A percentile compares a stretch with the other conserved stretches of the same genome.
These are phyloP conservation scores for Drosophila mimetica DNA, from an alignment of 2,888 invertebrate genomes.

Conservation along the genomic window DNA sequence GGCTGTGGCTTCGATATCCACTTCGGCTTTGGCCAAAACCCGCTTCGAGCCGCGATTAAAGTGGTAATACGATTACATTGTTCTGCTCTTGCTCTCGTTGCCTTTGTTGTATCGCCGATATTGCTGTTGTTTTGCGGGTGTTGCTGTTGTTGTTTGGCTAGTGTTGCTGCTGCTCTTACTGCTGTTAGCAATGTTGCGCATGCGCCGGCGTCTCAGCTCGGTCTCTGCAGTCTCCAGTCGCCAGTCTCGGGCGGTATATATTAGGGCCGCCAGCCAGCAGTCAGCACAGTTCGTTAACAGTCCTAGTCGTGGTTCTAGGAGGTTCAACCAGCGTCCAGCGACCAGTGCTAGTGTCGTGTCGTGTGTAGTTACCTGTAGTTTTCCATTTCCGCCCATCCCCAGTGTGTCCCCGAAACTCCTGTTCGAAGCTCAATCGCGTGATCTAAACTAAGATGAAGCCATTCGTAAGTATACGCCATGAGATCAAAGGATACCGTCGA, in stretches of 20 bases:
- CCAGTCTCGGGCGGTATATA: constrained; percentile 81
- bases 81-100: constrained; percentile 70
- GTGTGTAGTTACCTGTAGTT: constrained; percentile 62
- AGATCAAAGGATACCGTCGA: constrained; percentile 16
- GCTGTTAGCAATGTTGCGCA: constrained; percentile 46
- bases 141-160: constrained; percentile 17
- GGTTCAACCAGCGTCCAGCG: constrained; percentile 82
- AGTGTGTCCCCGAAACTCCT: constrained; percentile 44
- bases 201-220: constrained; percentile 48
- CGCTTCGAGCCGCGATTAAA: constrained; percentile 75
- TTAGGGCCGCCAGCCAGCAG: constrained; percentile 82
- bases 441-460: constrained; percentile 80
- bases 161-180: constrained; percentile 14
- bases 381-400: constrained; percentile 44
- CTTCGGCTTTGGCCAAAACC: constrained; percentile 67
- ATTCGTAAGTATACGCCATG: constrained; percentile 78
- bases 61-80: constrained; percentile 78
- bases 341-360: constrained; percentile 71
- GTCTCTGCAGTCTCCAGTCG: constrained; percentile 31
- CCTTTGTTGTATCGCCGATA: constrained; percentile 43
- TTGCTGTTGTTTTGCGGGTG: constrained; percentile 3
- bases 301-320: constrained; percentile 85
- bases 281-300: constrained; percentile 85
- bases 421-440: constrained; percentile 69
- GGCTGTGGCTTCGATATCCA: constrained; percentile 22